These are phyloP conservation scores for Spodoptera exigua DNA, from an alignment of 2,888 invertebrate species.

Conservation along the genomic window DNA sequence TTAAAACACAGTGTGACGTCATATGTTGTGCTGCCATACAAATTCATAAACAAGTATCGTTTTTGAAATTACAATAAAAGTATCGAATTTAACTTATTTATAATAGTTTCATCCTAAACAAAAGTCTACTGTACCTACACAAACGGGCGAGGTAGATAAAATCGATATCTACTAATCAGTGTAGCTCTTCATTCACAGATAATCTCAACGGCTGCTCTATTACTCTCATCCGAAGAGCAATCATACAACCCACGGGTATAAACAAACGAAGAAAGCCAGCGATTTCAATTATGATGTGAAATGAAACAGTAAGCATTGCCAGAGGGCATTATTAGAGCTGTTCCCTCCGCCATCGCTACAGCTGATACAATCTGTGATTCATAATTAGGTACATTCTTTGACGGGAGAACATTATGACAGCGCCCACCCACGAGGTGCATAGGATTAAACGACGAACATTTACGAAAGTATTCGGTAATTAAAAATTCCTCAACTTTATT, in stretches of 20 bases:
- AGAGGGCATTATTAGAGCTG: conserved; percentile 50
- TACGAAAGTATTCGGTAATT: conserved; percentile 17
- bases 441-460: conserved; percentile 14
- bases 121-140: not conserved
- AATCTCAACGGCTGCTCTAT: conserved; percentile 40
- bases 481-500: conserved; percentile 27
- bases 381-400: conserved; percentile 67
- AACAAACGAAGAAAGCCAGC: conserved; percentile 40
- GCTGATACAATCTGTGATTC: conserved; percentile 69
- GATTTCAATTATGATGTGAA: conserved; percentile 59
- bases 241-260: conserved; percentile 35
- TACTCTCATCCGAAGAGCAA: conserved; percentile 36
- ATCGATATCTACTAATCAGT: conserved; percentile 27
- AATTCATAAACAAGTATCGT: too few species aligned
- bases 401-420: conserved; percentile 34
- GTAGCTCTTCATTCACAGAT: conserved; percentile 20
- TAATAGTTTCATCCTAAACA: too few species aligned
- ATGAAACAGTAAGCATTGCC: conserved; percentile 57
- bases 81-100: too few species aligned
- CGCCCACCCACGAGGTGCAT: conserved; percentile 42
- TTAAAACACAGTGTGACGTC: too few species aligned
- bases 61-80: too few species aligned
- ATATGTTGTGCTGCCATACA: too few species aligned
- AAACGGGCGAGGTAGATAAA: conserved; percentile 2
- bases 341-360: conserved; percentile 48